phyloP scores from a whole-genome alignment of 2,113 vertebrate genomes.

The Dinomys branickii region DNA sequence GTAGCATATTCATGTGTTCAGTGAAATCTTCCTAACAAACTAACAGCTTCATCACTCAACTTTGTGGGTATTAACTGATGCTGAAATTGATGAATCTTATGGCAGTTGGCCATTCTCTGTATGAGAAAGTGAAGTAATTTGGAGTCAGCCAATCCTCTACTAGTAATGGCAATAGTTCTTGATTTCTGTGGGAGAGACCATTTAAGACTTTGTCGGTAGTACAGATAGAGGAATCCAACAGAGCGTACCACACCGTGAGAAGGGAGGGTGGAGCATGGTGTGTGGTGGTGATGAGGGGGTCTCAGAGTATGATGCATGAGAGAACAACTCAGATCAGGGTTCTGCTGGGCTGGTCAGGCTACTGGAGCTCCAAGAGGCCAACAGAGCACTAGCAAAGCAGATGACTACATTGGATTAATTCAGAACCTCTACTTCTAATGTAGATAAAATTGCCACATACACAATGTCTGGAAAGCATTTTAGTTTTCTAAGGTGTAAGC shows the following conservation, averaged over 20 bases:
- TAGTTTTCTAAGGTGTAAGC: neutral
- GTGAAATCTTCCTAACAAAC: neutral
- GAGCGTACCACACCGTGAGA: neutral
- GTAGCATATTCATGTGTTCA: neutral
- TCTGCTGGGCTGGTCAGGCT: neutral
- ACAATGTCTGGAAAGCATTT: neutral
- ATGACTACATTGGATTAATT: neutral
- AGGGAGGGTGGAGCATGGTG: fast-evolving
- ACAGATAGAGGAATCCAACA: neutral
- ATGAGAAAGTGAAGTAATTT: constrained; percentile 27
- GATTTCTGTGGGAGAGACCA: neutral
- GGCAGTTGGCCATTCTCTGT: constrained; percentile 26
- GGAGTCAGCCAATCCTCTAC: constrained; percentile 44
- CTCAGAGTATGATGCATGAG: neutral
- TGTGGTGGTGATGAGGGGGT: neutral
- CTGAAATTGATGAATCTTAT: constrained; percentile 60
- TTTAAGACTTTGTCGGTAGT: neutral
- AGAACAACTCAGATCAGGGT: neutral
- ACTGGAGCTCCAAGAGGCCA: neutral
- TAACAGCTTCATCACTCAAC: neutral
- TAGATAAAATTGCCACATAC: neutral
- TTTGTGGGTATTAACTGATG: constrained; percentile 28
- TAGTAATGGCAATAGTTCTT: constrained; percentile 39
- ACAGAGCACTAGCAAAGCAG: neutral
- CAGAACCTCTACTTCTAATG: neutral